Conservation (phyloP, 2,113 vertebrate species). For the Chloebia gouldiae region DNA sequence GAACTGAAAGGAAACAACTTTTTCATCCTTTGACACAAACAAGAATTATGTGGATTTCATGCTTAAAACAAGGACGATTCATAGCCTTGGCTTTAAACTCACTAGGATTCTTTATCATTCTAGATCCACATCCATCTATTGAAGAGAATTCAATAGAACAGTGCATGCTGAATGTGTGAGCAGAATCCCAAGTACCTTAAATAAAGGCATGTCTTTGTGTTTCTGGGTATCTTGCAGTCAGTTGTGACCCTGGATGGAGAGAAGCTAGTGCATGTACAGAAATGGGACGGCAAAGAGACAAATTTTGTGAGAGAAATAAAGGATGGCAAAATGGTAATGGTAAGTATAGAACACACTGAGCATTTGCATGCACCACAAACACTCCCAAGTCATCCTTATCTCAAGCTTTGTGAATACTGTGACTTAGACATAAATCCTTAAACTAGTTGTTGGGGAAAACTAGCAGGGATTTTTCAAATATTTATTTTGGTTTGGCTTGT, state of each 20-base stretch:
- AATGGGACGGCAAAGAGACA: conserved; percentile 94
- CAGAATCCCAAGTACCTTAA: neutral
- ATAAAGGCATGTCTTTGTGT: conserved; percentile 25
- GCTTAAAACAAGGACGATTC: neutral
- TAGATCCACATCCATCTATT: conserved; percentile 11
- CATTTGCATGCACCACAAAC: accelerated
- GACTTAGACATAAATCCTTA: neutral
- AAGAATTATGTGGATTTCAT: neutral
- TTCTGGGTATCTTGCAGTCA: conserved; percentile 76
- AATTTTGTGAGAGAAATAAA: conserved; percentile 90
- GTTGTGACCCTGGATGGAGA: conserved; percentile 86
- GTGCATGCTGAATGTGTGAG: neutral
- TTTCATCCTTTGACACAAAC: neutral
- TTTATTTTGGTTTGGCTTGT: neutral
- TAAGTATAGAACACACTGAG: conserved; percentile 63
- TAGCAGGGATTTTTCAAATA: neutral
- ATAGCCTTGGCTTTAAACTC: conserved; percentile 2
- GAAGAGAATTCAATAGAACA: conserved; percentile 16
- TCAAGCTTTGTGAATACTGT: neutral
- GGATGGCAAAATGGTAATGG: conserved; percentile 90
- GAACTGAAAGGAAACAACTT: neutral
- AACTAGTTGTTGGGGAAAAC: neutral
- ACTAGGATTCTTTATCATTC: conserved; percentile 26
- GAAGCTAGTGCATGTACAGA: conserved; percentile 91
- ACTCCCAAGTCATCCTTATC: neutral